Base-by-base conservation (phyloP, 2,888 invertebrate species). In the Luperina testacea region DNA sequence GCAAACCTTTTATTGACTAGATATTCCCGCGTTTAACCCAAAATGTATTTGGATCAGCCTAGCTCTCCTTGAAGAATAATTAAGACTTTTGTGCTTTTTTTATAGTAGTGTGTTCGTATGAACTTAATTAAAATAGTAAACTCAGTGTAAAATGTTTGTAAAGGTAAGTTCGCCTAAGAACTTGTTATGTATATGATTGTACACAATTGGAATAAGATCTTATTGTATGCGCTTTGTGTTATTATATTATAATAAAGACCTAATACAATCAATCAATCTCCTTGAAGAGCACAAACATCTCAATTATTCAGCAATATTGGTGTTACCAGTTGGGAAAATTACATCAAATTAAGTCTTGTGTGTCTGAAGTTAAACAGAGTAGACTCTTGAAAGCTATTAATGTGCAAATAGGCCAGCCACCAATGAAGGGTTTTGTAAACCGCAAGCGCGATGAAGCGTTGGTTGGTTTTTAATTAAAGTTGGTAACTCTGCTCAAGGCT, bases 401-500 rank as follows among this genome's bases (percentile, higher is more conserved):
- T 80, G 77, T 84, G 71, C 76, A 89, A 89, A 85, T 82, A 84
- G 86, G 84, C 83, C 82, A 86, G 72, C 82, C 84, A 89, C 88
- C 90, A 94, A 93, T 94, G 92, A 93, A 93, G 93, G 93, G 95
- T 95, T 96, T 96, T 95, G 95, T 93, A 96, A 96, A 92, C 92
- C 91, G 86, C 92, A 90, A 91, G 94, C 87, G 90, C 94, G 94
- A 67, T 93, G 95, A 92, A 95, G 94, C 96, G 95, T 95, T 94
- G 90, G 92, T 90, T 91, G 91, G 89, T 92, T 96, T 96, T 95
- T 96, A 96, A 96, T 96, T 96, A 96, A 95, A 95, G 92, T 95
- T 94, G 91, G 93, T 90, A 94, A 93, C 91, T 90, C 88, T 82
- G 90, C 86, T 92, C 95, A 96, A 96, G 96, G 96, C 91, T 94